These are phyloP conservation scores for Himalopsyche japonica DNA, from an alignment of 2,888 invertebrate species.

Conservation along the genomic window DNA sequence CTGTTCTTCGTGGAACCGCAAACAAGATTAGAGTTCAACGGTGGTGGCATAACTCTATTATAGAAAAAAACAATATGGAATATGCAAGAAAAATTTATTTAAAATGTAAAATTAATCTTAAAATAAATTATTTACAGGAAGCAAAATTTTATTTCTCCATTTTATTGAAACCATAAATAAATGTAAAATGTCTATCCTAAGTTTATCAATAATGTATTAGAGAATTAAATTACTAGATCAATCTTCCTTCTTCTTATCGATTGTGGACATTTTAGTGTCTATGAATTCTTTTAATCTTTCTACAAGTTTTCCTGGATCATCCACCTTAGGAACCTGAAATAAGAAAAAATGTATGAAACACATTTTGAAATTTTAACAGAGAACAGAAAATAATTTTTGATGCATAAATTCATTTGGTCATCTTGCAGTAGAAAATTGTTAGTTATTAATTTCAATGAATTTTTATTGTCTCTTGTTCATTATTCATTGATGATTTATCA, in stretches of 20 bases:
- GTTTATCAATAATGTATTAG: background rate
- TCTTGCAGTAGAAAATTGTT: too few species aligned
- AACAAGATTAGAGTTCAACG: conserved; percentile 80
- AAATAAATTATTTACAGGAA: conserved; percentile 25
- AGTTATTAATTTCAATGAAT: too few species aligned
- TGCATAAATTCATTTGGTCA: too few species aligned
- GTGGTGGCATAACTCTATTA: conserved; percentile 75
- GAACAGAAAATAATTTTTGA: too few species aligned
- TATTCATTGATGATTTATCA: too few species aligned
- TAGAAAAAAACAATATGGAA: conserved; percentile 44
- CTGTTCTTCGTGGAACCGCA: conserved; percentile 94
- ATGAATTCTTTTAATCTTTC: conserved; percentile 71
- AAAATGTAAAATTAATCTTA: conserved; percentile 3
- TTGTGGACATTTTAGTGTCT: conserved; percentile 62
- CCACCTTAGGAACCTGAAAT: conserved; percentile 79
- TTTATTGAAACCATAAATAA: background rate
- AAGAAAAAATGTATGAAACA: conserved; percentile 29
- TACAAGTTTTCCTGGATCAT: conserved; percentile 75
- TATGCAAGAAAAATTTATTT: background rate
- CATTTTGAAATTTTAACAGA: too few species aligned
- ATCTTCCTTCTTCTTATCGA: conserved; percentile 52
- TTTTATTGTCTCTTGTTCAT: too few species aligned
- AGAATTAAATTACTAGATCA: conserved; percentile 40
- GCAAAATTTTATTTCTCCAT: conserved; percentile 1
- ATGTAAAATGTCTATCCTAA: background rate